These are phyloP conservation scores for Nephrotoma guestfalica DNA, from an alignment of 2,888 invertebrate species.

Conservation along the genomic window DNA sequence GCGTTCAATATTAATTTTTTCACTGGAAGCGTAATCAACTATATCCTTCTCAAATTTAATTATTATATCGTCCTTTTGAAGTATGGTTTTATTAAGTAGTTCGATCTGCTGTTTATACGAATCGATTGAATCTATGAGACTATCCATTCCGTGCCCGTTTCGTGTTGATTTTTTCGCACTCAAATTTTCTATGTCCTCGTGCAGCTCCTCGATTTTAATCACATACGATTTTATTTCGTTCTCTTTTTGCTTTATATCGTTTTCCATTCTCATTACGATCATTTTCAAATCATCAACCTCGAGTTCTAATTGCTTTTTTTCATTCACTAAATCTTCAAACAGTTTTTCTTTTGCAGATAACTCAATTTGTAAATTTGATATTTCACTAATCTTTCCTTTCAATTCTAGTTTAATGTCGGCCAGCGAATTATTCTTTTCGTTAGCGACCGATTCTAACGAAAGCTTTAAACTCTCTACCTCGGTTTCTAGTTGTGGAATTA, in stretches of 20 bases:
- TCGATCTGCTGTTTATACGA: conserved; percentile 13
- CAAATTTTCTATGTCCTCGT: conserved; percentile 18
- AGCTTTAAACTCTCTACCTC: conserved; percentile 11
- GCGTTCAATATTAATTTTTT: neutral
- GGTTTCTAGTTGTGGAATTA: conserved; percentile 21
- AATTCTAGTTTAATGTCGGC: conserved; percentile 35
- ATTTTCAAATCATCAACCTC: conserved; percentile 33
- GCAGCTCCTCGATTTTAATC: conserved; percentile 8
- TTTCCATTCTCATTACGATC: conserved; percentile 14
- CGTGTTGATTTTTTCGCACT: conserved; percentile 8
- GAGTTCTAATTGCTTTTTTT: conserved; percentile 32
- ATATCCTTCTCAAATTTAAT: conserved; percentile 20
- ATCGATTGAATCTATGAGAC: conserved; percentile 4
- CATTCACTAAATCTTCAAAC: conserved; percentile 21
- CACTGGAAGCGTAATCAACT: neutral
- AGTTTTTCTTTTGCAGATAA: conserved; percentile 10
- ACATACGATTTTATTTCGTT: conserved; percentile 6
- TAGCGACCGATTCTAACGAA: conserved; percentile 10
- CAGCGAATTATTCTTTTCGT: conserved; percentile 33
- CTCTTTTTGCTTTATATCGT: conserved; percentile 14
- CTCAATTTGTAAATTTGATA: conserved; percentile 33
- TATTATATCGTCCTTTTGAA: conserved; percentile 23
- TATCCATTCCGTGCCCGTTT: conserved; percentile 5
- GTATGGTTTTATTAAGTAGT: conserved; percentile 20
- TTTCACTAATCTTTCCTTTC: conserved; percentile 33